phyloP scores from a whole-genome alignment of 2,797 vertebrate genomes.

The Erethizon dorsatum region DNA sequence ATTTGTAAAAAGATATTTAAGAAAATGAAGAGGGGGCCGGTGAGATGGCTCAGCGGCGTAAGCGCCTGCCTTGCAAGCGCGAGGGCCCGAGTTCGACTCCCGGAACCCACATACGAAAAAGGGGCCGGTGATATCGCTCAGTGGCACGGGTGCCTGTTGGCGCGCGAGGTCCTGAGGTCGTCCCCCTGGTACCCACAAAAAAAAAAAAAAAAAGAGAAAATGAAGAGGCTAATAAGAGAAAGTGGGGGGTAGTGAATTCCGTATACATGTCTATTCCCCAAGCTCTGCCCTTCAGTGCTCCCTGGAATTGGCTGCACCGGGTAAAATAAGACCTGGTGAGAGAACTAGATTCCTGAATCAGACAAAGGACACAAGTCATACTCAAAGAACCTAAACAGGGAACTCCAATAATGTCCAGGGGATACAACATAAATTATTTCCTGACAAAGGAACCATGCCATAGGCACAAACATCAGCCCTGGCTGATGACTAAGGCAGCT shows the following conservation, averaged over 20 bases:
- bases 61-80: no score
- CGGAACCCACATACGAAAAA: no score
- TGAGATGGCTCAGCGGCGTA: no score
- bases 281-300: not conserved
- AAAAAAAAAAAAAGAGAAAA: no score
- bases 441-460: not conserved
- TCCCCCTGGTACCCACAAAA: no score
- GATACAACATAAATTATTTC: slow-evolving; percentile 42
- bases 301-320: not conserved
- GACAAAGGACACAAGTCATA: slow-evolving; percentile 33
- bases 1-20: not conserved
- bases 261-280: not conserved
- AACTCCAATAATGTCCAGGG: not conserved
- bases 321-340: not conserved
- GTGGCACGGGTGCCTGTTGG: no score
- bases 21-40: not conserved
- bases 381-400: not conserved
- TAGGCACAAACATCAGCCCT: not conserved
- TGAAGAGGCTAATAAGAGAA: not conserved
- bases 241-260: not conserved
- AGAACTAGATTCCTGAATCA: not conserved
- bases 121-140: no score
- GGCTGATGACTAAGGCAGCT: slow-evolving; percentile 4
- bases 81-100: no score
- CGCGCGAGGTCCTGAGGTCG: no score